Evolutionary conservation across 2,797 vertebrate species (phyloP).

Genomic region (Semotilus atromaculatus): DNA sequence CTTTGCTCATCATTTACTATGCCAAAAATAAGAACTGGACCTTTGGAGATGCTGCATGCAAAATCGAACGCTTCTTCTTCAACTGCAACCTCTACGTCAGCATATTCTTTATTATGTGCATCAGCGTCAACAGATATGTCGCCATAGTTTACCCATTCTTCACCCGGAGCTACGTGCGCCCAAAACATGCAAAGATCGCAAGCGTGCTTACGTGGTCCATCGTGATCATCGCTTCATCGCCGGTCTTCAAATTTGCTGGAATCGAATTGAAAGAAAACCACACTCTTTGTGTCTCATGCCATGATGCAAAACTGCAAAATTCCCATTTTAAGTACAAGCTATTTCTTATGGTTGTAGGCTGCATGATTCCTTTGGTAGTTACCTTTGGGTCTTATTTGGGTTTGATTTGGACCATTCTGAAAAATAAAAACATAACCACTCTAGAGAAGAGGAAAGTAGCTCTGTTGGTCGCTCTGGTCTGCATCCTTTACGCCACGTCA

Average conservation of each 20-base stretch:
- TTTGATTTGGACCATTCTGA: conserved; percentile 72
- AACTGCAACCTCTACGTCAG: conserved; percentile 83
- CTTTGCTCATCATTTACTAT: conserved; percentile 78
- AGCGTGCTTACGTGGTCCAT: conserved; percentile 74
- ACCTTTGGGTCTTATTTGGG: conserved; percentile 77
- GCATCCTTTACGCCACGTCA: conserved; percentile 79
- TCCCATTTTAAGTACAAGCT: conserved; percentile 72
- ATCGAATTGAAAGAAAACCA: rapidly evolving
- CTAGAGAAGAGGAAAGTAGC: conserved; percentile 78
- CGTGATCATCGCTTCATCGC: conserved; percentile 71
- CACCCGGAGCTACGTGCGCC: conserved; percentile 65
- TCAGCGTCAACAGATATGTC: conserved; percentile 84
- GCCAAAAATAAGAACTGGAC: conserved; percentile 71
- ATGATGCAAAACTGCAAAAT: rapidly evolving
- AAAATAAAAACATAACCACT: conserved; percentile 68
- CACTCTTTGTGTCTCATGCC: conserved; percentile 66
- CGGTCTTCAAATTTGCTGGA: conserved; percentile 74
- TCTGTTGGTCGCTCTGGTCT: conserved; percentile 71
- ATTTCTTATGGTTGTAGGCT: conserved; percentile 73
- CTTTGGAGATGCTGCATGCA: conserved; percentile 73
- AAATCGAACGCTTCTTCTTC: conserved; percentile 83
- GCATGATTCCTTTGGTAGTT: conserved; percentile 80
- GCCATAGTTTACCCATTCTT: conserved; percentile 81
- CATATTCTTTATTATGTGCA: conserved; percentile 82
- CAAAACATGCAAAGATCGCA: conserved; percentile 70